A percentile compares a stretch with the other conserved stretches of the same genome.
Evolutionary conservation across 2,888 invertebrate genomes (phyloP).

Genomic region (Pedicia rivosa): DNA sequence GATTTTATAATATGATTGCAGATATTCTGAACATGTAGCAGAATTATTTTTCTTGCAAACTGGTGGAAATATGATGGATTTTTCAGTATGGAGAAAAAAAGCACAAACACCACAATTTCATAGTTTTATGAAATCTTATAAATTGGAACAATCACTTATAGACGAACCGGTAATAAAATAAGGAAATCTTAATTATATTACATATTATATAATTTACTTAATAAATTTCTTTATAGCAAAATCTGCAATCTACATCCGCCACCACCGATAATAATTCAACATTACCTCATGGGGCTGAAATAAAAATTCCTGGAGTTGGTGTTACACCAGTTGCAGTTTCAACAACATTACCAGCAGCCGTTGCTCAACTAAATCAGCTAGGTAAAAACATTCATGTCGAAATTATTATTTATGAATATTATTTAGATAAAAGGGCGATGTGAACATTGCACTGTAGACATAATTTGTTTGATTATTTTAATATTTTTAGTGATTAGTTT

Average conservation of each 20-base stretch:
- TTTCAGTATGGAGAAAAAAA: slow-evolving; percentile 66
- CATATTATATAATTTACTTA: not conserved
- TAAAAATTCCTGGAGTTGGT: slow-evolving; percentile 41
- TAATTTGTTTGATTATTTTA: not conserved
- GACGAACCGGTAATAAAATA: slow-evolving; percentile 26
- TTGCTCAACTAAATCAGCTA: slow-evolving; percentile 42
- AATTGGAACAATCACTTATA: slow-evolving; percentile 15
- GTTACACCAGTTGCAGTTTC: slow-evolving; percentile 43
- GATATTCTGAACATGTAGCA: slow-evolving; percentile 60
- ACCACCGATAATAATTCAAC: slow-evolving; percentile 13
- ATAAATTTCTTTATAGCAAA: not conserved
- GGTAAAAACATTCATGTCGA: too few species aligned
- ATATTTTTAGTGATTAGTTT: slow-evolving; percentile 2
- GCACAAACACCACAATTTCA: slow-evolving; percentile 59
- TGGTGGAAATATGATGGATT: slow-evolving; percentile 80
- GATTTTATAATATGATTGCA: slow-evolving; percentile 16
- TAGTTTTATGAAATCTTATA: slow-evolving; percentile 55
- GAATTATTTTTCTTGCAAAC: slow-evolving; percentile 78
- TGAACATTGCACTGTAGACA: slow-evolving; percentile 5
- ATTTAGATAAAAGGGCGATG: not conserved
- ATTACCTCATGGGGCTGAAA: slow-evolving; percentile 34
- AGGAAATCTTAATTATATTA: not conserved
- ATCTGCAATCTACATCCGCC: slow-evolving; percentile 4
- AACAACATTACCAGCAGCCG: slow-evolving; percentile 41
- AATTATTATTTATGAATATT: not conserved